Evolutionary conservation across 92 coral and sea anemone species (phyloP).

Genomic region (Muricea muricata): DNA sequence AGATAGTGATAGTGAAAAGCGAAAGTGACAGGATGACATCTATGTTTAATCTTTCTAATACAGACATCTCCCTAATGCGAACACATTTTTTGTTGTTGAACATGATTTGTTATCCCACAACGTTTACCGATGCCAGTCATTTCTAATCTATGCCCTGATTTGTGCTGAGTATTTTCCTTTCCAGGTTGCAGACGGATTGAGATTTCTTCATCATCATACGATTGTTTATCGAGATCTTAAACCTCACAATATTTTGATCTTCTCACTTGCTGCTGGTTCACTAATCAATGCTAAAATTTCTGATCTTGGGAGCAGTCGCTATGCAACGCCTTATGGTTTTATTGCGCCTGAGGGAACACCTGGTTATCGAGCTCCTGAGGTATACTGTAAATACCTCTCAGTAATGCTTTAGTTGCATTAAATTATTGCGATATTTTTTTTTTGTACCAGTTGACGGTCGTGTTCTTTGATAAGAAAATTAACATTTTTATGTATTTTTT

Average conservation of each 20-base stretch:
- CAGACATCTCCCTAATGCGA: neutral
- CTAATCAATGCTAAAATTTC: constrained; percentile 95
- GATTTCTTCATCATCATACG: constrained; percentile 83
- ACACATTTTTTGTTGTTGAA: too few relatives aligned
- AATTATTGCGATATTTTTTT: neutral
- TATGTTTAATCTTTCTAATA: neutral
- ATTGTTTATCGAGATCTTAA: constrained; percentile 96
- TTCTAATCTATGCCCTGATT: neutral
- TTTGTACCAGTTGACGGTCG: too few relatives aligned
- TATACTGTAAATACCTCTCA: too few relatives aligned
- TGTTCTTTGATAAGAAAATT: too few relatives aligned
- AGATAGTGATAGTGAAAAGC: too few relatives aligned
- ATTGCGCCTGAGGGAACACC: constrained; percentile 96
- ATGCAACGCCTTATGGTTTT: constrained; percentile 85
- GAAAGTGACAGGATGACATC: too few relatives aligned
- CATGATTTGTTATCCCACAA: too few relatives aligned
- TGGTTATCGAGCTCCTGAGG: constrained; percentile 97
- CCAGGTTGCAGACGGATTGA: constrained; percentile 92
- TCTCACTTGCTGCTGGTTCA: constrained; percentile 78
- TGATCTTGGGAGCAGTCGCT: constrained; percentile 93
- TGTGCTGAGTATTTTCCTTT: constrained; percentile 25
- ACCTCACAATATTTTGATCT: constrained; percentile 97
- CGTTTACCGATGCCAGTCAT: too few relatives aligned
- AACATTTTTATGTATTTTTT: too few relatives aligned
- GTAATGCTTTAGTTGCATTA: neutral